Evolutionary conservation across 2,113 vertebrate species (phyloP), one percentile per base, ranked within the genome.

Genomic region (Solea senegalensis): DNA sequence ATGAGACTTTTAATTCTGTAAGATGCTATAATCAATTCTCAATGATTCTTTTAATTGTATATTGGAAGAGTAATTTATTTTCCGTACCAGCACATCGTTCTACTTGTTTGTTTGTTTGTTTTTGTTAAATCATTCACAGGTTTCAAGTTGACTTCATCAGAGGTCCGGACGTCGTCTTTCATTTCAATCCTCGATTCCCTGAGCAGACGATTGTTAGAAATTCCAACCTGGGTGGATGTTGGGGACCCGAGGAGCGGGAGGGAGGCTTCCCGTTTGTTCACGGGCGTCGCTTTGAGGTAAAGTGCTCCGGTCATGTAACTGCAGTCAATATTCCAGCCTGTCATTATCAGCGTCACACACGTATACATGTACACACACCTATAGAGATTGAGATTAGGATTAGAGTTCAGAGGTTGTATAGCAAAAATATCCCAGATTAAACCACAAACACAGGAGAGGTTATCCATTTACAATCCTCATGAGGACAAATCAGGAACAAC

Each of bases 221-320:
- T 82, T 90, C 94, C 52, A 81, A 78, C 53, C 52, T 94, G 0
- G 88, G 74, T 0, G 93, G 92, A 12, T 76, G 83, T 43, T 95
- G 94, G 94, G 94, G 94, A 0, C 93, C 93, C 0, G 94, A 95
- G 84, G 94, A 95, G 81, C 83, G 93, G 26, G 93, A 91, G 0
- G 92, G 86, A 43, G 65, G 39, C 0, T 95, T 94, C 66, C 94
- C 93, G 0, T 95, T 94, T 55, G 73, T 84, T 14, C 88, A 43
- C 3, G 94, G 93, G n/a, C 79, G 15, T 2, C 91, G 88, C 53
- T 95, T 95, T 86, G 94, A 95, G 93, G 94, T 94, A 88, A 51
- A 27, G 7, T 62, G 2, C 48, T 15, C 3, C 0, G 16, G 5
- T 40, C 9, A 7, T 5, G 5, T 3, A 15, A 9, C 9, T 49